Base-by-base conservation (phyloP, 1,140 invertebrate species). In the Sitobion miscanthi region DNA sequence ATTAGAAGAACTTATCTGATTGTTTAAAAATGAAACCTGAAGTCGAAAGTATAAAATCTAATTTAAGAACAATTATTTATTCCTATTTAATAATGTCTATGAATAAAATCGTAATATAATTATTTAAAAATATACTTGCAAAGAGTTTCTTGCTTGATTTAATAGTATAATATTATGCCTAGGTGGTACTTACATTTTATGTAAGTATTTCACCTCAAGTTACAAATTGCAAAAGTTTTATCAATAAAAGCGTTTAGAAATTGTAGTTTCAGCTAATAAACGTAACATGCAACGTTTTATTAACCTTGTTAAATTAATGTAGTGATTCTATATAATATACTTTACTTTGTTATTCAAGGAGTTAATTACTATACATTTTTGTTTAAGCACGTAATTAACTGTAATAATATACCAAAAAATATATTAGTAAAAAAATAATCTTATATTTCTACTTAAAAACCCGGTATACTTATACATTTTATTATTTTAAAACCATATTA, bases 261-360 rank as follows among this genome's bases (percentile, higher is more conserved):
- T 77, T 77, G 30, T 77, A n/a, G 62, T 77, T 77, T 77, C n/a
- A 77, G 62, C 62, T 77, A 77, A 77, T 77, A 77, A 77, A 77
- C 30, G n/a, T n/a, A 77, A 77, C 62, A 83, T n/a, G 20, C 20
- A 83, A 83, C 77, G 35, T 38, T 83, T n/a, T 77, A 77, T 77
- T 77, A 35, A n/a, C n/a, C 14, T 17, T n/a, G 14, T 77, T 52
- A 77, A 77, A n/a, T n/a, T 17, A 77, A 77, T 77, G 62, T 35
- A 35, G 62, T 77, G 30, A 69, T 77, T 77, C n/a, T 77, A 77
- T 77, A 77, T n/a, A 77, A 77, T n/a, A 77, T 77, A 77, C 62
- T 77, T 77, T n/a, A 77, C 62, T 77, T 77, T 77, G 30, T 77
- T 77, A 14, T 77, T 77, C 14, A 77, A n/a, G n/a, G 30, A 77